A percentile compares a stretch with the other conserved stretches of the same genome.
Evolutionary conservation across 2,888 invertebrate species (phyloP).

Genomic region (Limulus polyphemus): DNA sequence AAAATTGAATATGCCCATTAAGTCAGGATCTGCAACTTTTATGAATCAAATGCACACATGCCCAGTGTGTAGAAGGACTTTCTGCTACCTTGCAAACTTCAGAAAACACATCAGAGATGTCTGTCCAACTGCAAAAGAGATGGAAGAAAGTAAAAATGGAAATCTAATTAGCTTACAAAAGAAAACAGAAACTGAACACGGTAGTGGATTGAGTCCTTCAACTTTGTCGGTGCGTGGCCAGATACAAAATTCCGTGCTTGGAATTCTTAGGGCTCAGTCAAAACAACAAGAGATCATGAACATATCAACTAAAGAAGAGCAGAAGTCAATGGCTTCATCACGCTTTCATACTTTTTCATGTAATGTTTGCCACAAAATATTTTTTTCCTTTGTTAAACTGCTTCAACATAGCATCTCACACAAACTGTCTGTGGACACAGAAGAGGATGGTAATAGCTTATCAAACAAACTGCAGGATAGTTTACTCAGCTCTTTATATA

Average conservation of each 20-base stretch:
- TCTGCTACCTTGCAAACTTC: conserved; percentile 24
- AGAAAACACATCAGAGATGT: conserved; percentile 13
- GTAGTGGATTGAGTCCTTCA: neutral
- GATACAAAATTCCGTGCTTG: conserved; percentile 18
- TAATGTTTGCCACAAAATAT: conserved; percentile 21
- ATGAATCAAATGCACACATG: conserved; percentile 14
- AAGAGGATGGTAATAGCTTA: too few relatives aligned
- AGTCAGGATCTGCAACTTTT: too few relatives aligned
- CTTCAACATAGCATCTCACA: conserved; percentile 19
- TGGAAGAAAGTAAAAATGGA: neutral
- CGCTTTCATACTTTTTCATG: conserved; percentile 15
- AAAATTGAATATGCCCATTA: too few relatives aligned
- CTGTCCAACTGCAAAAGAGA: conserved; percentile 9
- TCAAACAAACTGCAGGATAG: too few relatives aligned
- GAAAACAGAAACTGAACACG: conserved; percentile 2
- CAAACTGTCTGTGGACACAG: conserved; percentile 1
- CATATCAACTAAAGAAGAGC: conserved; percentile 6
- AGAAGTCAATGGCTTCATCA: neutral
- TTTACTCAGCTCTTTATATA: too few relatives aligned
- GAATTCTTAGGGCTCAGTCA: conserved; percentile 18
- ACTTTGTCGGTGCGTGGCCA: conserved; percentile 15
- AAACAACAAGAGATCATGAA: conserved; percentile 18
- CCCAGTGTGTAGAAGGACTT: conserved; percentile 20
- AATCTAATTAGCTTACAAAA: neutral
- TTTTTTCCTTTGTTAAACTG: conserved; percentile 15